Base-by-base conservation (phyloP, 2,888 invertebrate species). In the Erebia palarica region DNA sequence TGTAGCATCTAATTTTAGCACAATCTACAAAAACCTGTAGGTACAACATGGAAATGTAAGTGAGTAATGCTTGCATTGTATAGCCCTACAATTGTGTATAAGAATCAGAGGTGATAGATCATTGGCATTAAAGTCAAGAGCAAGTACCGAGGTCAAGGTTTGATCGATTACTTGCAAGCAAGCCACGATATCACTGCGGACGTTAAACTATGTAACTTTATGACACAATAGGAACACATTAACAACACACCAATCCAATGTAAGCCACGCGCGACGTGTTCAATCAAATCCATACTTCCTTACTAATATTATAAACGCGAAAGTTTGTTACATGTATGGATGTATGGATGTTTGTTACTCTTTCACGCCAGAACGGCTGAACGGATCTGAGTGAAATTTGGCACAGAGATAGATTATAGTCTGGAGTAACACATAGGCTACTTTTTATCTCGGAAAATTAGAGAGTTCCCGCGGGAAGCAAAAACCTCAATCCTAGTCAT, bases 121-220 rank as follows among this genome's bases (percentile, higher is more conserved):
- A 63, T 49, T 63, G 47, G 21, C 16, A 63, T 63, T 49, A 49
- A 49, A 49, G 63, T 63, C 63, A 63, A 63, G 63, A 49, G 49
- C 63, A 49, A 21, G 21, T 18, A 13, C 61, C 61, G 47, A 47
- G 63, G 63, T 49, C 63, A 63, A 63, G 63, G 63, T 8, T 63
- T 47, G 16, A 21, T 49, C 21, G 63, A 63, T 63, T 63, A 14
- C 63, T 21, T 49, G 44, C 16, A 61, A 44, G 61, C 14, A 49
- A 49, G 47, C 8, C 14, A 21, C 49, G 8, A 14, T 18, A 49
- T 21, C 13, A 47, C 11, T 47, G 21, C 61, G 18, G 0, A 47
- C 61, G 21, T 61, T 14, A 1, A 47, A 16, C 61, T 47, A 60
- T 51, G n/a, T 9, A 16, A 53, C 10, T 55, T 55, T 55, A 55